phyloP scores from a whole-genome alignment of 2,797 vertebrate genomes.

The Spinus olivaceus region DNA sequence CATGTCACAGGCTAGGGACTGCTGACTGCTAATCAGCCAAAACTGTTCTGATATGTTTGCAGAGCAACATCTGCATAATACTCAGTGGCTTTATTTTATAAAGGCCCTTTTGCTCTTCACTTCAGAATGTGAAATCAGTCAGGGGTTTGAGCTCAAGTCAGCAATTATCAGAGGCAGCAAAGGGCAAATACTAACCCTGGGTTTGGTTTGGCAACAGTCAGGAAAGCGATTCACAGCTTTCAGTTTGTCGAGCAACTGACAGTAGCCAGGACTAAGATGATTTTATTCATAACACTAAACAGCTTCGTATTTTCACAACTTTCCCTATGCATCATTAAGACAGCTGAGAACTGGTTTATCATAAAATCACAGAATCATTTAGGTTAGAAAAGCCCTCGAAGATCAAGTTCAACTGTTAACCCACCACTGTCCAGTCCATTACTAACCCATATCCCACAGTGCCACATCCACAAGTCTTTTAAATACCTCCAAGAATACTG shows the following conservation, averaged over 20 bases:
- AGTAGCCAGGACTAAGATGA: not conserved
- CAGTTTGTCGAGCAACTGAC: not conserved
- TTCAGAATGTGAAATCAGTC: conserved; percentile 45
- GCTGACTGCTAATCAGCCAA: conserved; percentile 49
- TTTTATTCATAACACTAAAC: not conserved
- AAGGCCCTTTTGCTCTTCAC: conserved; percentile 39
- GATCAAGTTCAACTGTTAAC: not conserved
- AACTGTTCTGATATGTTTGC: conserved; percentile 32
- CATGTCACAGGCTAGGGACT: conserved; percentile 26
- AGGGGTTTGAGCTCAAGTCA: conserved; percentile 39
- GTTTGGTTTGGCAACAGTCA: conserved; percentile 2
- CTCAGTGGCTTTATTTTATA: conserved; percentile 46
- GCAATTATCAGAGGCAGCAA: conserved; percentile 52
- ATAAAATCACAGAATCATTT: not conserved
- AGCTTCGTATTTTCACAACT: not conserved
- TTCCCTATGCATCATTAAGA: not conserved
- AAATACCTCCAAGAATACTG: not conserved
- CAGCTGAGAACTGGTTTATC: not conserved
- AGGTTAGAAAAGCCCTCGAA: not conserved
- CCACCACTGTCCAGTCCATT: not conserved
- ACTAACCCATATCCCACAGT: not conserved
- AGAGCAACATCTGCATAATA: conserved; percentile 53
- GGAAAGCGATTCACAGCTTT: conserved; percentile 8
- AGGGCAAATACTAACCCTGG: conserved; percentile 11
- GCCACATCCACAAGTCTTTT: not conserved